phyloP scores from a whole-genome alignment of 2,888 invertebrate species.

The Thecophora atra region DNA sequence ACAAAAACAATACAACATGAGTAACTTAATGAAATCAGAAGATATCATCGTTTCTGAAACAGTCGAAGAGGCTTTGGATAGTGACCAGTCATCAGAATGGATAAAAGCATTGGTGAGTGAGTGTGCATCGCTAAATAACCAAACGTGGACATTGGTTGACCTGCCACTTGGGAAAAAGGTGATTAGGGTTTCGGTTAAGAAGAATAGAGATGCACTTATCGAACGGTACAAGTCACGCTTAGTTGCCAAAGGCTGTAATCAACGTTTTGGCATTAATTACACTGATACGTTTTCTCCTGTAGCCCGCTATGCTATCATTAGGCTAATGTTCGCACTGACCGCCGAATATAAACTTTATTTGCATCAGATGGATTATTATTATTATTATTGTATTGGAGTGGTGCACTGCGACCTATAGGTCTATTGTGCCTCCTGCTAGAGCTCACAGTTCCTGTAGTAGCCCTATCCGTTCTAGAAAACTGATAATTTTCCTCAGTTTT shows the following conservation, averaged over 20 bases:
- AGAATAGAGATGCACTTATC: constrained; percentile 35
- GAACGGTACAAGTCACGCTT: constrained; percentile 36
- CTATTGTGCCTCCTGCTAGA: too few relatives aligned
- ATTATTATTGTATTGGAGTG: too few relatives aligned
- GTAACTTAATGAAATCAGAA: background rate
- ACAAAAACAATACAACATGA: background rate
- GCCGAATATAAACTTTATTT: constrained; percentile 41
- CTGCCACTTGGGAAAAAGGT: constrained; percentile 34
- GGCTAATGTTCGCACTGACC: constrained; percentile 43
- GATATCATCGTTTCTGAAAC: constrained; percentile 38
- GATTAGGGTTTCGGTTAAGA: constrained; percentile 44
- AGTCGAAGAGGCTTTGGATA: constrained; percentile 39
- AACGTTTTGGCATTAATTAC: constrained; percentile 40
- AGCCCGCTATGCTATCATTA: constrained; percentile 42
- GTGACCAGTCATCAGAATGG: constrained; percentile 36
- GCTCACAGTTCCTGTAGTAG: too few relatives aligned
- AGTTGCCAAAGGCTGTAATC: constrained; percentile 40
- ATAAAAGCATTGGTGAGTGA: constrained; percentile 42
- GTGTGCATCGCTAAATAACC: constrained; percentile 38
- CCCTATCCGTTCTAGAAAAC: too few relatives aligned
- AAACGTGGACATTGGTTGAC: constrained; percentile 39
- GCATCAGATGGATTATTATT: constrained; percentile 45
- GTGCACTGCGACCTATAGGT: too few relatives aligned
- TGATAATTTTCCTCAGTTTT: too few relatives aligned
- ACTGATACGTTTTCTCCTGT: constrained; percentile 43